Evolutionary conservation across 2,888 invertebrate genomes (phyloP), one percentile per base, ranked within the genome.

Genomic region (Lobophora halterata): DNA sequence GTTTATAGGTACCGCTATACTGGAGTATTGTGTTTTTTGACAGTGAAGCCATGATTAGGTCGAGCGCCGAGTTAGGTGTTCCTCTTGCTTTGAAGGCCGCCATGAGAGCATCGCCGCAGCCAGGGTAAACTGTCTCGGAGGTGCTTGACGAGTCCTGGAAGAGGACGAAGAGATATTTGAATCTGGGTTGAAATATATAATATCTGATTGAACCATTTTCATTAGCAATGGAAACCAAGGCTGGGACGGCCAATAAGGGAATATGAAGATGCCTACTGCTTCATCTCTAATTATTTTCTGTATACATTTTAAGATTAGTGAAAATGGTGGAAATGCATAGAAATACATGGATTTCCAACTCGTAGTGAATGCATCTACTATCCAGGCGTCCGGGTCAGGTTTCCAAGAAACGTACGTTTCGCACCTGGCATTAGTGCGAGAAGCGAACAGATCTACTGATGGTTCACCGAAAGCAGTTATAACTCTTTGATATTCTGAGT

Each of bases 371-470:
- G 32, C 32, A 7, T 32, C 32, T n/a, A 32, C 11, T 13, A 7
- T 13, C 3, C 5, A 2, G 2, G 32, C 24, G 2, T 24, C 32
- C 1, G 47, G 47, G 5, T 43, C 40, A n/a, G 5, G 13, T 10
- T 34, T 21, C 47, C 43, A 48, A 4, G 47, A 48, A 8, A 44
- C 7, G 10, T 35, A 44, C 2, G 14, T 11, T 1, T 19, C 5
- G 14, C 46, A 42, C 36, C 42, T 46, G 3, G 31, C 28, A 20
- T 46, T 42, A n/a, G 20, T 11, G 7, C 42, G 24, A 21, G 32
- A 23, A 3, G 48, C 48, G 7, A 48, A 48, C 0, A 48, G 19
- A 14, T 48, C 41, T 3, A 48, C 34, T n/a, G 20, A 7, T 7
- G 31, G 27, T 3, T 2, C 1, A 1, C 17, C 27, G 4, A 17